phyloP scores from a whole-genome alignment of 30 jellyfish, hydroid and myxozoan species.

The Cassiopea andromeda region DNA sequence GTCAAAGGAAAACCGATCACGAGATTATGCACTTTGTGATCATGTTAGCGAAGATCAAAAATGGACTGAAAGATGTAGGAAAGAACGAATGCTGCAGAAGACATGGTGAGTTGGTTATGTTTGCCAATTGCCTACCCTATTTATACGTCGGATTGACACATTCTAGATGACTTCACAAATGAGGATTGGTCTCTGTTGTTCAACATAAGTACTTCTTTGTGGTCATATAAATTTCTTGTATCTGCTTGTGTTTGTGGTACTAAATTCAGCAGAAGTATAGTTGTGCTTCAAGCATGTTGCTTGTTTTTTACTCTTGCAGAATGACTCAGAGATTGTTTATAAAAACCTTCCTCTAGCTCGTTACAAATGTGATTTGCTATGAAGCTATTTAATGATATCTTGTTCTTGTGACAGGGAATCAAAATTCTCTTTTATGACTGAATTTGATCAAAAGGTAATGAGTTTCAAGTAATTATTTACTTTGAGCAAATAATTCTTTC shows the following conservation, averaged over 20 bases:
- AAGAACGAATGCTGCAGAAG: conserved; percentile 70
- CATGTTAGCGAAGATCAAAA: conserved; percentile 82
- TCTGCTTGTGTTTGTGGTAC: too few species aligned
- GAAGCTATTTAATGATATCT: not conserved
- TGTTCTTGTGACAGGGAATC: conserved; percentile 54
- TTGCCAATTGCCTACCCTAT: not conserved
- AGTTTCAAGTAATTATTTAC: not conserved
- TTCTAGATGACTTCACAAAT: too few species aligned
- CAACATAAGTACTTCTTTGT: too few species aligned
- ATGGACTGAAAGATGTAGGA: conserved; percentile 82
- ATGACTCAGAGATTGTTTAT: too few species aligned
- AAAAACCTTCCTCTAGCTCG: too few species aligned
- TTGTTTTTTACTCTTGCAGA: too few species aligned
- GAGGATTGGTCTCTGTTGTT: too few species aligned
- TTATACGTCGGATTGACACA: not conserved
- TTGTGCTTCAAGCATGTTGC: too few species aligned
- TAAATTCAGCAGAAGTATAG: too few species aligned
- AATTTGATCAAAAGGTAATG: conserved; percentile 73
- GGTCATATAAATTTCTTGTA: too few species aligned
- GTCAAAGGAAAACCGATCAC: conserved; percentile 50
- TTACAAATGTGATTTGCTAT: too few species aligned
- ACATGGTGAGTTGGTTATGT: conserved; percentile 55
- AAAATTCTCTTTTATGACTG: conserved; percentile 66
- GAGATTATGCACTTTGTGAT: conserved; percentile 80
- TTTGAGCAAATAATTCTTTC: not conserved